Evolutionary conservation across 2,888 invertebrate species (phyloP).

Genomic region (Acanthoscelides obtectus): DNA sequence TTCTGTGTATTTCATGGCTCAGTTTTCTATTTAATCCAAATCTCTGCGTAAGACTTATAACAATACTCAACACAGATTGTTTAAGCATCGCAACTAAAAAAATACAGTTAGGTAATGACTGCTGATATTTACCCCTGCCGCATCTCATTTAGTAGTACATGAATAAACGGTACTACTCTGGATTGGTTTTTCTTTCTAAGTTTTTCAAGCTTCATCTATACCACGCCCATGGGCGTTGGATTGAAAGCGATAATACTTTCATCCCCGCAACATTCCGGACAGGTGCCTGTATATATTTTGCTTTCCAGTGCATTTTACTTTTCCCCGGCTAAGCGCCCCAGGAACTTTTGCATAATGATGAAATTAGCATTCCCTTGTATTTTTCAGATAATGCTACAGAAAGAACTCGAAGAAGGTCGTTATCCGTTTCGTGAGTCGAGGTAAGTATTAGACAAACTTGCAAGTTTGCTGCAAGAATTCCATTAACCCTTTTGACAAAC

Average conservation of each 20-base stretch:
- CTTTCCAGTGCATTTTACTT: constrained; percentile 13
- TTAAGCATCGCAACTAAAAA: not conserved
- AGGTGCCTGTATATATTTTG: constrained; percentile 15
- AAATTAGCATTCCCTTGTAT: constrained; percentile 8
- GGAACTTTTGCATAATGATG: constrained; percentile 11
- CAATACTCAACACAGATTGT: too few relatives aligned
- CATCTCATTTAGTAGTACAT: not conserved
- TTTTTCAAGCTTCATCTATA: too few relatives aligned
- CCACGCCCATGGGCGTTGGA: constrained; percentile 12
- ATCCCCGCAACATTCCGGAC: constrained; percentile 12
- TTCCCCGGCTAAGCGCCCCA: constrained; percentile 7
- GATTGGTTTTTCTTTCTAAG: too few relatives aligned
- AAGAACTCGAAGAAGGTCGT: not conserved
- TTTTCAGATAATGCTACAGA: constrained; percentile 5
- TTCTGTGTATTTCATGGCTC: too few relatives aligned
- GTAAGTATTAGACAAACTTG: not conserved
- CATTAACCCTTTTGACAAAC: not conserved
- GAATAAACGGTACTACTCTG: too few relatives aligned
- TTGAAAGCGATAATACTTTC: constrained; percentile 16
- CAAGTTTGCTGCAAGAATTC: not conserved
- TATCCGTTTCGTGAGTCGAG: not conserved
- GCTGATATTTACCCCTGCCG: not conserved
- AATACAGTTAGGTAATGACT: not conserved
- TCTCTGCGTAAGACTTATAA: too few relatives aligned
- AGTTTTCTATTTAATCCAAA: too few relatives aligned